Evolutionary conservation across 2,888 invertebrate species (phyloP), one percentile per base, ranked within the genome.

Genomic region (Diaphora mendica): DNA sequence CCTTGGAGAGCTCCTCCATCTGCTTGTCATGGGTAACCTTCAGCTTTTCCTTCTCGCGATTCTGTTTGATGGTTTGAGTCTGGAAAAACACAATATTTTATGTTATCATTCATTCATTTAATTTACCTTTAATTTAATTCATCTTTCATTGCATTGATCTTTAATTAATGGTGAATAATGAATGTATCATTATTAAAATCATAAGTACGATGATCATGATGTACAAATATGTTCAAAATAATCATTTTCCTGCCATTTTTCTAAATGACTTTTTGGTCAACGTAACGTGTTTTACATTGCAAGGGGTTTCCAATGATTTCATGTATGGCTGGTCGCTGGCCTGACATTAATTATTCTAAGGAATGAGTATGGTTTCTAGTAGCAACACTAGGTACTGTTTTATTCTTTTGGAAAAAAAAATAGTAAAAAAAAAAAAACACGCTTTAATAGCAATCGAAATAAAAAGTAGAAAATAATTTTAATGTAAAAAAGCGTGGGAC

Each of bases 1-100:
- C 98, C 92, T 98, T 98, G 79, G 97, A 97, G 78, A 99, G 96
- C 90, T 98, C 98, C 83, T 99, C 98, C 89, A 98, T 96, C 91
- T 99, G 99, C 88, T 99, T 98, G 87, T 98, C 98, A 89, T 99
- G 99, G 64, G 97, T 97, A 72, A 98, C 97, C 90, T 98, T 98
- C 81, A 99, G 95, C 92, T 99, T 98, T 82, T 99, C 99, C 91
- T 97, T 98, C 91, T 99, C 99, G 81, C 99, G 97, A 75, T 97
- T 97, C 88, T 99, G 99, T 88, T 99, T 98, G 89, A 99, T 98
- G 74, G 97, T 97, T 71, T 97, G 97, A 78, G 97, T 97, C 96
- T 97, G 91, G 4, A 92, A 91, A 77, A 42, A 33, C 44, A 17
- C 23, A 30, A 23, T 33, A n/a, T 2, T 15, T 17, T 30, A 62